Base-by-base conservation (phyloP, 2,888 invertebrate genomes). In the Papilio demoleus region DNA sequence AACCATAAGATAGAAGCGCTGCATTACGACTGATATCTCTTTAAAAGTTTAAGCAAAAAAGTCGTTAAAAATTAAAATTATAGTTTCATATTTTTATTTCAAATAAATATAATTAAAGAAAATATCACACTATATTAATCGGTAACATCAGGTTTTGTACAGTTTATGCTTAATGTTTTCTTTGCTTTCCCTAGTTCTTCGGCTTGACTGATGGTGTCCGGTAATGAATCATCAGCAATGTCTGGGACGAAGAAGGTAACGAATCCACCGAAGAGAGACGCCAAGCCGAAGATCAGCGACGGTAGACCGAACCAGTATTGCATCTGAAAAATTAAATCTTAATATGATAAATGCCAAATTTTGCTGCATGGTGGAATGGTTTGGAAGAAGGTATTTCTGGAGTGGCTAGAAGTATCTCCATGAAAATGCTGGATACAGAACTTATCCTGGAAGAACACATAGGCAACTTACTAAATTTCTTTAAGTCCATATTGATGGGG, bases 251-350 rank as follows among this genome's bases (percentile, higher is more conserved):
- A 42, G 67, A 88, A 82, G 0, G 89, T 89, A 0, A 84, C 74
- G 1, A 86, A 59, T 0, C 87, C 88, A 2, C 85, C 90, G 12
- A 87, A 38, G 0, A 89, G 70, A 0, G 90, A 83, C 2, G 78
- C 72, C 0, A 80, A 70, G 0, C 90, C 88, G 63, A 90, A 90
- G 1, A 86, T 72, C 1, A 89, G 59, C 0, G 89, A 81, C 0
- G 90, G 89, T 0, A 90, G 75, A n/a, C 90, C 90, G 2, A 75
- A 70, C 88, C 90, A 89, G 73, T 86, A 88, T 4, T 75, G 74
- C 71, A 84, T 80, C 89, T 89, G 81, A 58, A 83, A 84, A 27
- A 1, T 47, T 61, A 62, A 27, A 45, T 53, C 58, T 12, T 9
- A 65, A 63, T 47, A 58, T 27, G n/a, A n/a, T n/a, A n/a, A n/a